Percentiles rank a stretch among this genome's conserved stretches.
These are phyloP conservation scores for Coptotermes formosanus DNA, from an alignment of 1,140 invertebrate species.

Conservation along the genomic window DNA sequence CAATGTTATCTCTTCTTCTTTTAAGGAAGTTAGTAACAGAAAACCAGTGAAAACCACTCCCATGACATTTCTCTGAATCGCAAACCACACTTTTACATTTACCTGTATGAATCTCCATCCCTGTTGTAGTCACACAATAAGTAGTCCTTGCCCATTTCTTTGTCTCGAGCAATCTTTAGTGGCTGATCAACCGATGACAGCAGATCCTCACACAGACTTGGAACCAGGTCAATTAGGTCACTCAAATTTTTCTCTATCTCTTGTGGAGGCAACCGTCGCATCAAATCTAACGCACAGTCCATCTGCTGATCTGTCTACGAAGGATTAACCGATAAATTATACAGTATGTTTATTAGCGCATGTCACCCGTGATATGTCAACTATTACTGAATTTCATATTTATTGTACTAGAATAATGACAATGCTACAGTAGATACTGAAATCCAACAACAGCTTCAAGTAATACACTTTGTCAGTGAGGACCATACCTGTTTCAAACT, in stretches of 20 bases:
- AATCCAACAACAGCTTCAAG: no score
- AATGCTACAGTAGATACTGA: no score
- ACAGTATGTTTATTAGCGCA: no score
- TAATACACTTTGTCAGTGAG: no score
- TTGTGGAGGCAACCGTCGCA: conserved; percentile 97
- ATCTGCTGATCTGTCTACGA: conserved; percentile 91
- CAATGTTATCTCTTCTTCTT: no score
- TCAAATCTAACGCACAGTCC: conserved; percentile 97
- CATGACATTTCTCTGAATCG: conserved; percentile 21
- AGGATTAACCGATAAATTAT: background rate
- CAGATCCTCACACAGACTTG: conserved; percentile 93
- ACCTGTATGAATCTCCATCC: conserved; percentile 98
- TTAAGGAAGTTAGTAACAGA: no score
- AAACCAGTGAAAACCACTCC: no score
- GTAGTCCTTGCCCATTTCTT: conserved; percentile 93
- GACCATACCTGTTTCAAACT: no score
- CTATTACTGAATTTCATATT: background rate
- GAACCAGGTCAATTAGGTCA: conserved; percentile 96
- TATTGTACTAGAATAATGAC: background rate
- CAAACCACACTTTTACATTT: conserved; percentile 26
- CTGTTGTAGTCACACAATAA: conserved; percentile 98
- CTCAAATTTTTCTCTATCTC: conserved; percentile 98
- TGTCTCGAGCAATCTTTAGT: conserved; percentile 95
- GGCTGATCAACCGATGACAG: conserved; percentile 98
- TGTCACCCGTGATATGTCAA: no score